A percentile compares a stretch with the other conserved stretches of the same genome.
phyloP scores from a whole-genome alignment of 2,797 vertebrate species.

The Phyllotis vaccarum region DNA sequence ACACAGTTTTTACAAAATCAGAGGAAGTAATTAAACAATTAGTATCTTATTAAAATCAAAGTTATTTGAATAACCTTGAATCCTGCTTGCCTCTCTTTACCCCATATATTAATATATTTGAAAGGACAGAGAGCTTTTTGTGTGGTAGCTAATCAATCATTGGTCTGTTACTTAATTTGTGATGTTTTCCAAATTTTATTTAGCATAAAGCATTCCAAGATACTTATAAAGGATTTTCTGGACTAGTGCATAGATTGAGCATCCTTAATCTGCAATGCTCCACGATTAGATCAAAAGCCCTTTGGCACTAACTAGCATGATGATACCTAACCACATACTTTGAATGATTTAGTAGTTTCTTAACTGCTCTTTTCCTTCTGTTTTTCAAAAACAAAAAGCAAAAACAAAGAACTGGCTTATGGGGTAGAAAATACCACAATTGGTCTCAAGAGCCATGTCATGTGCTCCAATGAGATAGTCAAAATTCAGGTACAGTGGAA shows the following conservation, averaged over 20 bases:
- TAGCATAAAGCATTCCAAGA: not conserved
- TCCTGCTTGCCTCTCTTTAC: not conserved
- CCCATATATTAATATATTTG: not conserved
- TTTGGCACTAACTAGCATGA: not conserved
- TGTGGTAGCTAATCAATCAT: not conserved
- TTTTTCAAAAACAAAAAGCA: not conserved
- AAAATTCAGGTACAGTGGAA: not conserved
- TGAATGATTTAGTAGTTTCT: not conserved
- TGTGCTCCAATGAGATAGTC: not conserved
- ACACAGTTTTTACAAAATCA: constrained; percentile 19
- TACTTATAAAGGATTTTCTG: constrained; percentile 6
- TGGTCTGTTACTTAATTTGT: constrained; percentile 49
- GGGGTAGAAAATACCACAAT: not conserved
- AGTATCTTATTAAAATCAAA: not conserved
- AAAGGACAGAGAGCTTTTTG: constrained; percentile 26
- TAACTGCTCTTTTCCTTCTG: not conserved
- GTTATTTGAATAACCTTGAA: not conserved
- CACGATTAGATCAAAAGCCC: not conserved
- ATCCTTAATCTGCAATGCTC: not conserved
- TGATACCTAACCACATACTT: not conserved
- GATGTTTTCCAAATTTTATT: constrained; percentile 37
- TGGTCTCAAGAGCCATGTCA: not conserved
- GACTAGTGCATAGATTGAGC: not conserved
- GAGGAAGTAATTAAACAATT: constrained; percentile 30
- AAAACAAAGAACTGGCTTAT: no score